Percentiles rank a stretch among this genome's conserved stretches.
Conservation (phyloP, 2,797 vertebrate genomes). For the Schizothorax lantsangensis region DNA sequence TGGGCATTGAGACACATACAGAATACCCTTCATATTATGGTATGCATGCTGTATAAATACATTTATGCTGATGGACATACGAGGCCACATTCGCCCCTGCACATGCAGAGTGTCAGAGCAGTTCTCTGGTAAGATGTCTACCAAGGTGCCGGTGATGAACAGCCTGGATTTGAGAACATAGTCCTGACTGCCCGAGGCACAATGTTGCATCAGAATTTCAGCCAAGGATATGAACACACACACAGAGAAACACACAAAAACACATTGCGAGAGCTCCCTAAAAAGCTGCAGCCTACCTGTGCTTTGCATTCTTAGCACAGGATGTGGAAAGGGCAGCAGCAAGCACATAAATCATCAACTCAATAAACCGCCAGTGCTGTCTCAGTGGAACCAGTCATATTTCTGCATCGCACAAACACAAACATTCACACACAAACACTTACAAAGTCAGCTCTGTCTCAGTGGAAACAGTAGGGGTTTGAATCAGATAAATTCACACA, state of each 20-base stretch:
- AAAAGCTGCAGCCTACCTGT: constrained; percentile 45
- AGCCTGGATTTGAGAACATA: constrained; percentile 30
- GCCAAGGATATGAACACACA: constrained; percentile 23
- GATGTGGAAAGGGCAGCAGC: constrained; percentile 43
- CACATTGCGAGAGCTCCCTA: not conserved
- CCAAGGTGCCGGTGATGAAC: constrained; percentile 29
- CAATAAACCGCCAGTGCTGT: constrained; percentile 45
- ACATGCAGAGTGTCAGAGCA: constrained; percentile 26
- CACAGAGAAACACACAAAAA: constrained; percentile 17
- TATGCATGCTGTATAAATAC: constrained; percentile 24
- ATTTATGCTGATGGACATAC: constrained; percentile 13
- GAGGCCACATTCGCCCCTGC: constrained; percentile 10
- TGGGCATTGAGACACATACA: constrained; percentile 14
- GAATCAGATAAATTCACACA: constrained; percentile 14
- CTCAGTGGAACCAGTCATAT: constrained; percentile 46
- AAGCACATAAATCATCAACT: constrained; percentile 59
- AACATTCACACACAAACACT: constrained; percentile 31
- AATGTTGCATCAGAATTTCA: constrained; percentile 51
- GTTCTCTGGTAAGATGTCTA: constrained; percentile 36
- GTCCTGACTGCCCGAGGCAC: constrained; percentile 42
- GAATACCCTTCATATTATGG: not conserved
- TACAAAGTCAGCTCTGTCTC: constrained; percentile 38
- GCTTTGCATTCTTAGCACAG: constrained; percentile 51
- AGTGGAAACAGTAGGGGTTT: not conserved
- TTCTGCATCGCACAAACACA: constrained; percentile 34